phyloP scores from a whole-genome alignment of 2,113 vertebrate species.

The Neoarius graeffei region DNA sequence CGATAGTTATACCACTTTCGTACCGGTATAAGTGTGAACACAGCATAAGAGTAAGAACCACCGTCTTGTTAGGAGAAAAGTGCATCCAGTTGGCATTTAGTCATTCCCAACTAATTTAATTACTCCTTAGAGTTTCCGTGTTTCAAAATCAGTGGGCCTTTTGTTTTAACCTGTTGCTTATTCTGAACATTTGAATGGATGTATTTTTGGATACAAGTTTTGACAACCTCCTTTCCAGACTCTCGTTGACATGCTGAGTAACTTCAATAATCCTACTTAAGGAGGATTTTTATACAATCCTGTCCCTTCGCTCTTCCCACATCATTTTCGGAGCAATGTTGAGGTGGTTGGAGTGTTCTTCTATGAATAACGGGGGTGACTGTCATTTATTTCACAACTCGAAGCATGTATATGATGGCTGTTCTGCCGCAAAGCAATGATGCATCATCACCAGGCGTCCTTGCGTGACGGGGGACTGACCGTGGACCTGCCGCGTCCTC shows the following conservation, averaged over 20 bases:
- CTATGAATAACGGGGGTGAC: background rate
- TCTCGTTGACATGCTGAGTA: background rate
- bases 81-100: background rate
- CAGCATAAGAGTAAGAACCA: background rate
- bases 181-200: no score
- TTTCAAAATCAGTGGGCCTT: background rate
- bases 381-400: background rate
- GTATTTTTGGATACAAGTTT: background rate
- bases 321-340: background rate
- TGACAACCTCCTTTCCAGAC: background rate
- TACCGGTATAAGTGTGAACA: no score
- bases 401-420: background rate
- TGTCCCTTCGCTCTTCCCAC: background rate
- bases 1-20: no score
- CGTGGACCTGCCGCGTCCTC: background rate
- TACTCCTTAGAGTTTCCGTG: background rate
- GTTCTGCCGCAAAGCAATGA: background rate
- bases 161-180: background rate
- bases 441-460: background rate
- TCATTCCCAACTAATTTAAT: background rate
- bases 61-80: background rate
- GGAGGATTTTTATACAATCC: background rate
- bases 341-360: background rate
- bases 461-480: slow-evolving; percentile 1
- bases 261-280: background rate